phyloP scores from a whole-genome alignment of 2,113 vertebrate genomes.

The Typhlomys cinereus region DNA sequence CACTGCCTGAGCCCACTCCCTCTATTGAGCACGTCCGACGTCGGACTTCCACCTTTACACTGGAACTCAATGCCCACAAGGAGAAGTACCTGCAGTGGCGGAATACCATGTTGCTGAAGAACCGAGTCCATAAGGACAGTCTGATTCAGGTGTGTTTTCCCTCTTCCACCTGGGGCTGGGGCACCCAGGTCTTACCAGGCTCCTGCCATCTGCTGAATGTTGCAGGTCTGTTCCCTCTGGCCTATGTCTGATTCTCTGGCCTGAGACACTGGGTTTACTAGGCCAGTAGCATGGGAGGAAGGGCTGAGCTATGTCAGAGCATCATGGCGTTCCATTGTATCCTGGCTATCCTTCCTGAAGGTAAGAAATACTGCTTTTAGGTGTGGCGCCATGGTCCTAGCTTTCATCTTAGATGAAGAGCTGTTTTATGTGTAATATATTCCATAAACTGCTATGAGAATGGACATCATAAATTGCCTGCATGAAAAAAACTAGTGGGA shows the following conservation, averaged over 20 bases:
- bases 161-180: not conserved
- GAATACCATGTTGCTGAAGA: not conserved
- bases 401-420: not conserved
- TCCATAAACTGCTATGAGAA: not conserved
- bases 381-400: not conserved
- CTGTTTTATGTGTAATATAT: no score
- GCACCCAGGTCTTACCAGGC: no score
- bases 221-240: not conserved
- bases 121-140: constrained; percentile 24
- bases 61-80: constrained; percentile 54
- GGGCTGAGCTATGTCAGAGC: no score
- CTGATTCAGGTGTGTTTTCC: constrained; percentile 80
- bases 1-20: rapidly evolving
- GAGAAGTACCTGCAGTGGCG: constrained; percentile 73
- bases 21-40: rapidly evolving
- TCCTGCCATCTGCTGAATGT: not conserved
- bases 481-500: not conserved
- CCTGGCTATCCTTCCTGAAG: not conserved
- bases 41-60: not conserved
- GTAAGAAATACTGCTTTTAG: not conserved
- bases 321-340: no score
- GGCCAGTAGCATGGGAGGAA: rapidly evolving
- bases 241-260: not conserved
- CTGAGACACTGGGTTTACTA: no score
- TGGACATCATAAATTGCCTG: no score